Base-by-base conservation (phyloP, 2,888 invertebrate species). In the Trilocha varians region DNA sequence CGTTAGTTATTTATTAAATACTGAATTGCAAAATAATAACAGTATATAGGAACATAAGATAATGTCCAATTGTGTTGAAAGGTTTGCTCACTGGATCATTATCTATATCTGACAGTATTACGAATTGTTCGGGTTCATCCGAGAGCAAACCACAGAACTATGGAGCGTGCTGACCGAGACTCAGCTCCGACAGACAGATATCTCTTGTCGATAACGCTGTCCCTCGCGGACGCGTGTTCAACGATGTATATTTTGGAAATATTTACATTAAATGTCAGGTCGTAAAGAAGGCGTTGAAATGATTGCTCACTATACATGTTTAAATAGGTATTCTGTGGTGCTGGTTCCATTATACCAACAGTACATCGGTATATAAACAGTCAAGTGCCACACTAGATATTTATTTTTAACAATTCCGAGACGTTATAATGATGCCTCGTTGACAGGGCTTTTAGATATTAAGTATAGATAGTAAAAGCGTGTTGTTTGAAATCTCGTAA, bases 401-500 rank as follows among this genome's bases (percentile, higher is more conserved):
- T 78, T 75, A 77, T 78, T 67, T 64, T 64, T 8, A 57, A 63
- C 59, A 62, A 62, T 63, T 67, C 49, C 48, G 52, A 57, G 44
- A 52, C 50, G 54, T 47, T 47, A 57, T 56, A 56, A 55, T 48
- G 58, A 53, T 53, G 64, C 60, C 61, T 61, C 56, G 64, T 64
- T 59, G 63, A 78, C 80, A 78, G 77, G 79, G 75, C 71, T 74
- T 67, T 63, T 71, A 76, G 62, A 55, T 77, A 65, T 69, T 67
- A 65, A 69, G 67, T 69, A 61, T 68, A 68, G 57, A 65, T 78
- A 74, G 70, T 66, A 62, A 72, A 78, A 65, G 75, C 69, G 79
- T 80, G 80, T 78, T 79, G 79, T 80, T 80, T 79, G 84, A 84
- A 84, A 83, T 84, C 84, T 85, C 84, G 84, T 84, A 79, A 82